Evolutionary conservation across 2,797 vertebrate genomes (phyloP).

Genomic region (Syngnathus rostellatus): DNA sequence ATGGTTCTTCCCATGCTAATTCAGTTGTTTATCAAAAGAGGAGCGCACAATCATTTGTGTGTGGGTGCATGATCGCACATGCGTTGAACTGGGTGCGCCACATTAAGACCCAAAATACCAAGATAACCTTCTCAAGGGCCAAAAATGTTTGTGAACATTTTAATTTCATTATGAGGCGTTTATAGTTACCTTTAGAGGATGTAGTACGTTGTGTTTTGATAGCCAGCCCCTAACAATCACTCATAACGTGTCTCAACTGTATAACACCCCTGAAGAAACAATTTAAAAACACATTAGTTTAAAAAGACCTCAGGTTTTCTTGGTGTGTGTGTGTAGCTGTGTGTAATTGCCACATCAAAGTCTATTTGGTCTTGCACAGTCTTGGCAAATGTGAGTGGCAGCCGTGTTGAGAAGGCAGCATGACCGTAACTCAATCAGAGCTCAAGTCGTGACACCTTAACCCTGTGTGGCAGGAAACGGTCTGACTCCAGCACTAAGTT

Average conservation of each 20-base stretch:
- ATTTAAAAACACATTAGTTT: conserved; percentile 30
- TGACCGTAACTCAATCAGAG: conserved; percentile 84
- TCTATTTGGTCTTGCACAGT: conserved; percentile 40
- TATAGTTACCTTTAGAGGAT: not conserved
- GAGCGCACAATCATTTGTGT: conserved; percentile 56
- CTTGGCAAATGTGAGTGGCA: conserved; percentile 57
- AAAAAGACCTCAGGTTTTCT: conserved; percentile 50
- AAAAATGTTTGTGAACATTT: not conserved
- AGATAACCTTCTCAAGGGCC: not conserved
- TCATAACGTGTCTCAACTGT: conserved; percentile 25
- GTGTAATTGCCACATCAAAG: conserved; percentile 35
- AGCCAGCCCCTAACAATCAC: conserved; percentile 8
- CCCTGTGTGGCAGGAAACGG: conserved; percentile 60
- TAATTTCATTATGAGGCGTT: not conserved
- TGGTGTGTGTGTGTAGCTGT: conserved; percentile 14
- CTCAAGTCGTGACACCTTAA: conserved; percentile 74
- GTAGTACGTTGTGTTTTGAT: conserved; percentile 4
- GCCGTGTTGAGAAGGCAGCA: conserved; percentile 57
- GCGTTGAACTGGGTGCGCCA: conserved; percentile 12
- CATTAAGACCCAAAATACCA: not conserved
- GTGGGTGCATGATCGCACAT: conserved; percentile 16
- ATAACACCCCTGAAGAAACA: conserved; percentile 49
- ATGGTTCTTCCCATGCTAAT: conserved; percentile 67
- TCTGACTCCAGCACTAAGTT: conserved; percentile 57
- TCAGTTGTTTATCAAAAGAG: conserved; percentile 59